Percentiles rank a stretch among this genome's conserved stretches.
These are phyloP conservation scores for Notolepis coatsorum DNA, from an alignment of 2,797 vertebrate genomes.

Conservation along the genomic window DNA sequence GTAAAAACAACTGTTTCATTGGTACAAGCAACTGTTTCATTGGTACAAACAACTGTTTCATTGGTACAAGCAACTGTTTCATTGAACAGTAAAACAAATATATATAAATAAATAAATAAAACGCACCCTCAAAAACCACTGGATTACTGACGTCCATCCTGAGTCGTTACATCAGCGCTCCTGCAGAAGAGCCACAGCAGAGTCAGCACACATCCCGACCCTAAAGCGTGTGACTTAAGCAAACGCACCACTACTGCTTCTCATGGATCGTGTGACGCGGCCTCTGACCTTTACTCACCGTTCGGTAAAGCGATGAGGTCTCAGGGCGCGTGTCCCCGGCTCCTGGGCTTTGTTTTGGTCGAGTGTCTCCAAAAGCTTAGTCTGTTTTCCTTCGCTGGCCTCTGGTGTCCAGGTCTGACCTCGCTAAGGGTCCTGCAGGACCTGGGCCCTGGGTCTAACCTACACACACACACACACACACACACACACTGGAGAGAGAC, in stretches of 20 bases:
- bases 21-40: no score
- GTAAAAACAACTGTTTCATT: no score
- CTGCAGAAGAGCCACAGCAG: no score
- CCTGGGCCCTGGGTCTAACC: constrained; percentile 44
- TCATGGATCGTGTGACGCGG: constrained; percentile 9
- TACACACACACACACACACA: constrained; percentile 16
- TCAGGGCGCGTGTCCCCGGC: constrained; percentile 1
- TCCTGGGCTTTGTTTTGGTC: not conserved
- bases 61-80: no score
- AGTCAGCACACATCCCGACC: no score
- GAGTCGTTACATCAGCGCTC: no score
- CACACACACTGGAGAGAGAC: constrained; percentile 1
- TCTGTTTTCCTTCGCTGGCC: constrained; percentile 37
- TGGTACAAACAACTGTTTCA: no score
- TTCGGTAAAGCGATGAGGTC: constrained; percentile 5
- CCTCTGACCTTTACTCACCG: not conserved
- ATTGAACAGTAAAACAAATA: no score
- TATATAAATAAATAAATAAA: no score
- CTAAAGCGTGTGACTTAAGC: no score
- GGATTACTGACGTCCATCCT: no score
- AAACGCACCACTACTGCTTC: not conserved
- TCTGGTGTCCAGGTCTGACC: constrained; percentile 40
- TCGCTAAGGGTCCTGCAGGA: constrained; percentile 23
- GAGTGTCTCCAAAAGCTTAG: not conserved
- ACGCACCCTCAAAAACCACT: no score